Percentiles rank a stretch among this genome's conserved stretches.
Conservation (phyloP, 2,888 invertebrate genomes). For the Yponomeuta cagnagella region DNA sequence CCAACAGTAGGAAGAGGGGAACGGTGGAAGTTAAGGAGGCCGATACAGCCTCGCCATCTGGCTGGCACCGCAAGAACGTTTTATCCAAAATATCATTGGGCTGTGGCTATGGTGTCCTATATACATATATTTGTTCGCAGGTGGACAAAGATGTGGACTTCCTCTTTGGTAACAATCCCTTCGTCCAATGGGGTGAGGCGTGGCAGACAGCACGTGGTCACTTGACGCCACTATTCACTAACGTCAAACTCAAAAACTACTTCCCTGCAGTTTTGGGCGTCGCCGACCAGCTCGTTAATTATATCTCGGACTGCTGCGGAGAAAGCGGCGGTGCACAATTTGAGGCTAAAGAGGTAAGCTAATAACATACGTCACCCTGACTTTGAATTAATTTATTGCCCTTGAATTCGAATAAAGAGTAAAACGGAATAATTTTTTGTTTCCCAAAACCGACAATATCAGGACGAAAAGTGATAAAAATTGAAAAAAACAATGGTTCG, state of each 20-base stretch:
- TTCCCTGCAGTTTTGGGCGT: slow-evolving; percentile 20
- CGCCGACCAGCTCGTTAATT: slow-evolving; percentile 19
- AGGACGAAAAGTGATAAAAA: no score
- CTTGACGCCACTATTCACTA: slow-evolving; percentile 26
- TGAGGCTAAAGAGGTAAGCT: slow-evolving; percentile 21
- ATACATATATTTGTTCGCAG: slow-evolving; percentile 12
- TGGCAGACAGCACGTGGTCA: slow-evolving; percentile 32
- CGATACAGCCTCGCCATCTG: no score
- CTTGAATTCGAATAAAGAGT: no score
- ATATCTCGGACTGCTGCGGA: slow-evolving; percentile 12
- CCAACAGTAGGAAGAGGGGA: no score
- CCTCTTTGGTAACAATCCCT: slow-evolving; percentile 32
- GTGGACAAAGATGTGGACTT: slow-evolving; percentile 25
- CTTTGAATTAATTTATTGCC: no score
- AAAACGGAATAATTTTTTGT: no score
- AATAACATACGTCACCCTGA: no score
- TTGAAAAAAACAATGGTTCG: no score
- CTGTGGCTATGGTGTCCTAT: neutral
- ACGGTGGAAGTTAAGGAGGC: no score
- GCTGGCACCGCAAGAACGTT: no score
- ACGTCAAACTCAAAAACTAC: slow-evolving; percentile 23
- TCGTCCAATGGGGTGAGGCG: slow-evolving; percentile 28
- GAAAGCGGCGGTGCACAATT: slow-evolving; percentile 6
- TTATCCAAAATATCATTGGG: neutral
- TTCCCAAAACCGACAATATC: no score